phyloP scores from a whole-genome alignment of 1,140 invertebrate genomes.

The Brachionus plicatilis region DNA sequence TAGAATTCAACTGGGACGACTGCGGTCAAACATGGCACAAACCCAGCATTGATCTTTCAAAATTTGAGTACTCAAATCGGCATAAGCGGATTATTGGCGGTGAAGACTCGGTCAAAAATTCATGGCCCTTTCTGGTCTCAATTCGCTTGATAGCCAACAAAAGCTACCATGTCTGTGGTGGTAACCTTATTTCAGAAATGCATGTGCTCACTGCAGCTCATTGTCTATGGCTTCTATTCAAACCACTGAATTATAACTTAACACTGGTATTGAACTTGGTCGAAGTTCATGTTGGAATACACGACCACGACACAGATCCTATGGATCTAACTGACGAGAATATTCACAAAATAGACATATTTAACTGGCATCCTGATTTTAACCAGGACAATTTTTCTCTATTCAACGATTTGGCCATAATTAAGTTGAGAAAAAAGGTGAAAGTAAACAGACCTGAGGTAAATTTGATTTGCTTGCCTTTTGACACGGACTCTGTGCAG shows the following conservation, averaged over 20 bases:
- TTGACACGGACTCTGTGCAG: neutral
- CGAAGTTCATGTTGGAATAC: constrained; percentile 35
- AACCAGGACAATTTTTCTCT: neutral
- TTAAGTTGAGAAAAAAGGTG: constrained; percentile 16
- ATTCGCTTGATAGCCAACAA: neutral
- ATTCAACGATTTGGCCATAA: constrained; percentile 12
- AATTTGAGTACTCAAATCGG: neutral
- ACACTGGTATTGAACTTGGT: neutral
- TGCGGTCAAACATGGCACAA: constrained; percentile 24
- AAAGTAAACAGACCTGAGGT: constrained; percentile 31
- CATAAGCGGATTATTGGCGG: constrained; percentile 26
- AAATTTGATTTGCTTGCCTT: constrained; percentile 29
- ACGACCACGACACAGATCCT: neutral
- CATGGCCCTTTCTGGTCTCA: constrained; percentile 32
- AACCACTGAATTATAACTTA: constrained; percentile 12
- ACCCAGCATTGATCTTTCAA: constrained; percentile 3
- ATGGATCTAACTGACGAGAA: neutral
- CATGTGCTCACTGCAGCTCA: constrained; percentile 29
- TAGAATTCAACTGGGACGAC: constrained; percentile 16
- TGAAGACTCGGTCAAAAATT: constrained; percentile 20
- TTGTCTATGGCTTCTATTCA: neutral
- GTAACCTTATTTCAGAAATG: constrained; percentile 5
- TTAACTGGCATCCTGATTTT: constrained; percentile 22
- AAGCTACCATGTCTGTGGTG: constrained; percentile 29
- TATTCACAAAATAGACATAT: constrained; percentile 14